These are phyloP conservation scores for Empidonax alnorum DNA, from an alignment of 2,113 vertebrate genomes.

Conservation along the genomic window DNA sequence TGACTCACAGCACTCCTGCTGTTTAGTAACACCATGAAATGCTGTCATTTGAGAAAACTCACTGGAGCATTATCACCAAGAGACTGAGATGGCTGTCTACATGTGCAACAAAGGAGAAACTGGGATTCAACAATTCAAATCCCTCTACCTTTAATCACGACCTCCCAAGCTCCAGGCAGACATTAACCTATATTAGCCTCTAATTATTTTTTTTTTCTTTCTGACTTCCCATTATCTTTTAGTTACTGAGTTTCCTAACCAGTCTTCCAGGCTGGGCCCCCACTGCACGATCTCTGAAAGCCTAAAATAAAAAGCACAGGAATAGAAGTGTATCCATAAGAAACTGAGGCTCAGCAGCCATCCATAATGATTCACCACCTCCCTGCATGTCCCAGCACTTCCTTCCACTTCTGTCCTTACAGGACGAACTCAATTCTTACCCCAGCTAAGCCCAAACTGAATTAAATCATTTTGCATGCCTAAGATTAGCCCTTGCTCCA, in stretches of 20 bases:
- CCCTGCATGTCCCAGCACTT: not conserved
- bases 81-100: not conserved
- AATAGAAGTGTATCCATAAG: not conserved
- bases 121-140: not conserved
- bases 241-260: not conserved
- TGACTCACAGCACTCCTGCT: not conserved
- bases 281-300: not conserved
- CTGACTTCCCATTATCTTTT: constrained; percentile 24
- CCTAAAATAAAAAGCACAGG: not conserved
- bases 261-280: not conserved
- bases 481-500: not conserved
- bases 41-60: not conserved
- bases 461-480: not conserved
- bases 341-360: not conserved
- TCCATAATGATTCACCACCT: not conserved
- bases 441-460: not conserved
- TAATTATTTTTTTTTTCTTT: not conserved
- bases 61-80: not conserved
- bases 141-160: constrained; percentile 12
- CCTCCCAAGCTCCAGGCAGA: constrained; percentile 34
- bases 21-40: not conserved
- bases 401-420: not conserved
- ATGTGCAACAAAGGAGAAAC: rapidly evolving
- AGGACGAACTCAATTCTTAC: not conserved
- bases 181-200: constrained; percentile 26